Evolutionary conservation across 2,888 invertebrate genomes (phyloP).

Genomic region (Metopia argyrocephala): DNA sequence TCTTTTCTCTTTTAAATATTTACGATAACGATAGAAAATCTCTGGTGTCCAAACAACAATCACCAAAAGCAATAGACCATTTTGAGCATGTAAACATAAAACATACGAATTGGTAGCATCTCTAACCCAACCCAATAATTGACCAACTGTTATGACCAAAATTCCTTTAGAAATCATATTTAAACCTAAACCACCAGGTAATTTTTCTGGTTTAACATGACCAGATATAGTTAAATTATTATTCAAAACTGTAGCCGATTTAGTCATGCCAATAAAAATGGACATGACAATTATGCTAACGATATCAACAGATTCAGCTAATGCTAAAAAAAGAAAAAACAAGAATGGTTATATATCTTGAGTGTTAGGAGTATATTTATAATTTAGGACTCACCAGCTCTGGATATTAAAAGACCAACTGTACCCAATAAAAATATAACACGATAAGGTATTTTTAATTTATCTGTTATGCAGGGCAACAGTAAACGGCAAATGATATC

Average conservation of each 20-base stretch:
- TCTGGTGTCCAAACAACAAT: conserved; percentile 82
- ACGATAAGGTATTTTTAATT: conserved; percentile 82
- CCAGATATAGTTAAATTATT: conserved; percentile 85
- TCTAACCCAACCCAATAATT: conserved; percentile 83
- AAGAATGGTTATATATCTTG: no score
- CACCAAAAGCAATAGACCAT: conserved; percentile 80
- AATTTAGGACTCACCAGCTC: conserved; percentile 67
- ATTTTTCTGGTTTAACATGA: conserved; percentile 81
- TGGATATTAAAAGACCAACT: conserved; percentile 80
- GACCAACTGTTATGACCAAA: conserved; percentile 83
- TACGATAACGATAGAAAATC: conserved; percentile 79
- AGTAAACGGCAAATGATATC: conserved; percentile 84
- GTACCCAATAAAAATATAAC: conserved; percentile 83
- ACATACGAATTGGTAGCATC: conserved; percentile 83
- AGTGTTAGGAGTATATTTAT: no score
- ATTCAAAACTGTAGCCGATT: conserved; percentile 86
- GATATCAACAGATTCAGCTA: conserved; percentile 82
- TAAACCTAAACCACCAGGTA: conserved; percentile 85
- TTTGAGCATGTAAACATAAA: conserved; percentile 83
- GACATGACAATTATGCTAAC: conserved; percentile 80
- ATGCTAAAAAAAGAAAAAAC: conserved; percentile 75
- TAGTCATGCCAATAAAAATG: conserved; percentile 83
- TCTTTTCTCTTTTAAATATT: conserved; percentile 66
- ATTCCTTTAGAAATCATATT: conserved; percentile 87
- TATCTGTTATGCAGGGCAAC: conserved; percentile 83